Evolutionary conservation across 2,888 invertebrate genomes (phyloP), one percentile per base, ranked within the genome.

Genomic region (Agrotis ipsilon): DNA sequence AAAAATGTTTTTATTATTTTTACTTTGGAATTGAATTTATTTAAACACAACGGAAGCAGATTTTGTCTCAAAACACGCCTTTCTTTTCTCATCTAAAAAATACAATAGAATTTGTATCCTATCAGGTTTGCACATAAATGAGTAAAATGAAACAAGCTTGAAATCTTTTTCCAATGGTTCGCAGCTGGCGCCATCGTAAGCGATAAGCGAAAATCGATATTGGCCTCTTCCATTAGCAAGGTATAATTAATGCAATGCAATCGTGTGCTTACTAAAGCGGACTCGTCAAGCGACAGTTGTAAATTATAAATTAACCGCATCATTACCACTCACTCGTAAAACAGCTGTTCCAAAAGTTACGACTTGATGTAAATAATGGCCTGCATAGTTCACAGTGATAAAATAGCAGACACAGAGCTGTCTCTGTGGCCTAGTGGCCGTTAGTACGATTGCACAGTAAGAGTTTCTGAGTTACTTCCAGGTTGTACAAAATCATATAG

Each of bases 201-300:
- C 91, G 90, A 91, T 93, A 93, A 93, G 93, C 90, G 93, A 92
- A 92, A 94, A 94, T 93, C 94, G 88, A 94, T 94, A 91, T 81
- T 85, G 84, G 83, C 86, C 90, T 89, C 88, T 88, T 91, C 91
- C 92, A 92, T 92, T 92, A 92, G 89, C 87, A 82, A 82, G 85
- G 82, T 89, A 91, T 92, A 92, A 92, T 92, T 92, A 93, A 92
- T 92, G 90, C 90, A 92, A 90, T 88, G 87, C 89, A 91, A 89
- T 90, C 86, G 82, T 85, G 84, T 83, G 78, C 82, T 82, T 79
- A 81, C 80, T 72, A 72, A 70, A 68, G n/a, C 59, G 45, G 48
- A 68, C 51, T 67, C 68, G 66, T 54, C 27, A 61, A 61, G 61
- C 67, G 72, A 78, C 72, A 79, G 60, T 72, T 72, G 64, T 81